Evolutionary conservation across 2,888 invertebrate species (phyloP).

Genomic region (Brachycybe producta): DNA sequence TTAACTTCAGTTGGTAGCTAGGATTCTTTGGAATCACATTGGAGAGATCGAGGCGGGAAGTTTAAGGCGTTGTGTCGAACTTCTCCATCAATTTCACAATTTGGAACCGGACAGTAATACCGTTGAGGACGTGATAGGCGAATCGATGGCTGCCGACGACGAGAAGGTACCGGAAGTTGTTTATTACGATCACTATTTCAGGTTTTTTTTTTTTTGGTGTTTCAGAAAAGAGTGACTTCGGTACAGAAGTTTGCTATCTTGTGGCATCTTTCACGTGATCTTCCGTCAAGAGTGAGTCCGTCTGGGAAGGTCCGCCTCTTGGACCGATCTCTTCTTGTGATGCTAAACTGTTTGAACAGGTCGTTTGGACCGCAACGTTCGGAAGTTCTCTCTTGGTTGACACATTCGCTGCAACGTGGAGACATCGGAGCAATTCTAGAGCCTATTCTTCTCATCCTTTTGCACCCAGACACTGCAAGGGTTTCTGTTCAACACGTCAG

Average conservation of each 20-base stretch:
- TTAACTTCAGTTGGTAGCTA: conserved; percentile 43
- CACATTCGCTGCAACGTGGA: conserved; percentile 52
- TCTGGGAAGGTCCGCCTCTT: conserved; percentile 39
- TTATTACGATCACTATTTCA: neutral
- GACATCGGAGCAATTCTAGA: conserved; percentile 66
- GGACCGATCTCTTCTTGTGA: conserved; percentile 57
- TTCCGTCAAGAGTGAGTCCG: conserved; percentile 33
- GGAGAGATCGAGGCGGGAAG: conserved; percentile 43
- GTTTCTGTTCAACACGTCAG: conserved; percentile 57
- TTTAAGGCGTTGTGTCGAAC: conserved; percentile 50
- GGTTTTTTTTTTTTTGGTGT: conserved; percentile 2
- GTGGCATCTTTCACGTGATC: conserved; percentile 64
- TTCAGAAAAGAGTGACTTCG: conserved; percentile 40
- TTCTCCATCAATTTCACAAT: conserved; percentile 66
- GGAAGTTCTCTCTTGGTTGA: conserved; percentile 60
- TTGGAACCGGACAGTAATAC: conserved; percentile 44
- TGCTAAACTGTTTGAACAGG: conserved; percentile 53
- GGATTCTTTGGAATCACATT: conserved; percentile 58
- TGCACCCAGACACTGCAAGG: conserved; percentile 66
- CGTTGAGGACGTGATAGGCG: conserved; percentile 57
- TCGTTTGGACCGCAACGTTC: conserved; percentile 45
- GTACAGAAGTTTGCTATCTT: conserved; percentile 52
- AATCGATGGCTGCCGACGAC: conserved; percentile 30
- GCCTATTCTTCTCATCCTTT: conserved; percentile 57
- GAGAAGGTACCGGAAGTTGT: conserved; percentile 26